Percentiles rank a stretch among this genome's conserved stretches.
phyloP scores from a whole-genome alignment of 1,140 invertebrate genomes.

The Lineus longissimus region DNA sequence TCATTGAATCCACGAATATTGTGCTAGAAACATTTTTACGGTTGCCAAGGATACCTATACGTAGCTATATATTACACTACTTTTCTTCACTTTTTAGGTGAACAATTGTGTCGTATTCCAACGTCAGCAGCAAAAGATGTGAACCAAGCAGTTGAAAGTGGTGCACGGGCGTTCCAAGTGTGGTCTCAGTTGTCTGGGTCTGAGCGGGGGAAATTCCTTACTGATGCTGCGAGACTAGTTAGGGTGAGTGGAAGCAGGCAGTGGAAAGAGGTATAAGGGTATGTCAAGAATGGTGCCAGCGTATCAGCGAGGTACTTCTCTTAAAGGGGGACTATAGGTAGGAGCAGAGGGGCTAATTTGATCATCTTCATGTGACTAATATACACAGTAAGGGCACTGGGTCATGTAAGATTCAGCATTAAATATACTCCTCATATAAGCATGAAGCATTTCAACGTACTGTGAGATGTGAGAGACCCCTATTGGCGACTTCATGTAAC shows the following conservation, averaged over 20 bases:
- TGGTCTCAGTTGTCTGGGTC: conserved; percentile 45
- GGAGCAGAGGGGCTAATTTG: no score
- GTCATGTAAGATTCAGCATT: no score
- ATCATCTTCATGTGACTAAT: neutral
- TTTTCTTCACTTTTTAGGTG: conserved; percentile 26
- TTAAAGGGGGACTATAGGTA: no score
- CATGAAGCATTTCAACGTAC: no score
- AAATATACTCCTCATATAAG: no score
- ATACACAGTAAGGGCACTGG: neutral
- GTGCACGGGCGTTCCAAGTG: conserved; percentile 31
- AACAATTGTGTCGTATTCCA: conserved; percentile 28
- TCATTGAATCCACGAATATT: no score
- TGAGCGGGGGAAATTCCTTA: conserved; percentile 44
- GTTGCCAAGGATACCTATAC: no score
- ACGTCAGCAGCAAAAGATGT: conserved; percentile 39
- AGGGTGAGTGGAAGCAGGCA: conserved; percentile 38
- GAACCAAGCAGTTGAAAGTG: conserved; percentile 33
- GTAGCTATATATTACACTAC: no score
- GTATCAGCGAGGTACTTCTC: neutral
- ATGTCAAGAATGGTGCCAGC: neutral
- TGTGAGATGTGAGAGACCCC: no score
- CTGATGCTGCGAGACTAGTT: conserved; percentile 40
- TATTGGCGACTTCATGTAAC: no score
- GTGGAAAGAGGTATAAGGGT: neutral
- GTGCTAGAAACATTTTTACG: no score